Conservation (phyloP, 2,888 invertebrate species). For the Invenusta paracnida region DNA sequence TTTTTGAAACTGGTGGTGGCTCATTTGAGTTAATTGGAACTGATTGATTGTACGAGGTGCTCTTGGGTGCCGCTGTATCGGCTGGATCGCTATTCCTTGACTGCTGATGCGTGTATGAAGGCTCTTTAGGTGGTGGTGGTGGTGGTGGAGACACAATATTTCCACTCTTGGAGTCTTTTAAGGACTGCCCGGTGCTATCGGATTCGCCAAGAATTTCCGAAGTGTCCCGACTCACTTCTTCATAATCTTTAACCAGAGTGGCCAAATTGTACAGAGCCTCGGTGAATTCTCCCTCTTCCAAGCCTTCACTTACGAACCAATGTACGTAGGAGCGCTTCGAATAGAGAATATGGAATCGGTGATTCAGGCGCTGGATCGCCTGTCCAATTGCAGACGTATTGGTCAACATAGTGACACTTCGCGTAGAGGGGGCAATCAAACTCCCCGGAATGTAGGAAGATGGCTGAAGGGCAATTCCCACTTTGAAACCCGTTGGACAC, state of each 20-base stretch:
- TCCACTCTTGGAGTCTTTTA: too few relatives aligned
- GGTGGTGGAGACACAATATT: too few relatives aligned
- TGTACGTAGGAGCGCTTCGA: conserved; percentile 48
- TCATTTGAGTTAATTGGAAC: too few relatives aligned
- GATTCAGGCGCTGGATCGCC: conserved; percentile 46
- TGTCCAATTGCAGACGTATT: conserved; percentile 70
- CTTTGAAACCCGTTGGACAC: conserved; percentile 49
- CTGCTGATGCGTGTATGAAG: too few relatives aligned
- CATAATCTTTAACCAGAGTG: conserved; percentile 33
- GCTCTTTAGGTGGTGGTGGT: too few relatives aligned
- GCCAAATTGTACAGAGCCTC: conserved; percentile 56
- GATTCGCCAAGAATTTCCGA: background rate
- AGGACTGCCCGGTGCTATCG: too few relatives aligned
- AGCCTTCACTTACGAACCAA: conserved; percentile 49
- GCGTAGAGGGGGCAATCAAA: conserved; percentile 65
- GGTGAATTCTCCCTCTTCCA: conserved; percentile 48
- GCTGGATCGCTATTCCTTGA: too few relatives aligned
- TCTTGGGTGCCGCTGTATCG: too few relatives aligned
- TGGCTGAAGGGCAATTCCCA: conserved; percentile 74
- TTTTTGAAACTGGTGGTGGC: too few relatives aligned
- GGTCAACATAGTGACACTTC: conserved; percentile 75
- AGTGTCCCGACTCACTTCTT: conserved; percentile 16
- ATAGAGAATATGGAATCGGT: conserved; percentile 50
- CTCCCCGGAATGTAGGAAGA: conserved; percentile 54
- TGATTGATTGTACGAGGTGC: too few relatives aligned